Base-by-base conservation (phyloP, 2,797 vertebrate genomes). In the Sebastes elongatus region DNA sequence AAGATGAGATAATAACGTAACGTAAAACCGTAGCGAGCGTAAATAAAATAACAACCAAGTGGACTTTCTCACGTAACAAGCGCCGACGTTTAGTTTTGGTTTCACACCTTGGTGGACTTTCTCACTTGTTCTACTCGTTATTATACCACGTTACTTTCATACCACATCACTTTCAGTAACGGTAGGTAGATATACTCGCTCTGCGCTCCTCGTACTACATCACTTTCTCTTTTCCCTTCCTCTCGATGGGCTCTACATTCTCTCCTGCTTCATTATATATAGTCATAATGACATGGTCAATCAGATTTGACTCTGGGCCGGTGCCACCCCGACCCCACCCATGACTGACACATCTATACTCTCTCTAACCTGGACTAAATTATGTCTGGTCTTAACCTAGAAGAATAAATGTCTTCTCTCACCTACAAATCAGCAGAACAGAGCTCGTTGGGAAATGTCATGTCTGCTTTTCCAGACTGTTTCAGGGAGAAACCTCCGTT, bases 371-470 rank as follows among this genome's bases (percentile, higher is more conserved):
- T 55, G 7, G 42, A 25, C 20, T 32, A 64, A 61, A 60, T 56
- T 2, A 33, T 53, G 25, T 32, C 20, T 59, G 28, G 20, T 78
- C 11, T 71, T 59, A 59, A 25, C 23, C 16, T 23, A 23, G 16
- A 62, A 42, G 33, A 67, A 63, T 65, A 30, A 63, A 63, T 65
- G 23, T 64, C 23, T 52, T 10, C 11, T 56, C 28, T 38, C 35
- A 46, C 53, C 22, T 62, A 46, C 28, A 77, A 53, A 71, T 59
- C 64, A 75, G 38, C 30, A 28, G 5, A 63, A 28, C 46, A 33
- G 55, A 52, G 6, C 16, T 72, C 57, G 33, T 7, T 22, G 69
- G 38, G 32, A 82, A 82, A 74, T 71, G 23, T 62, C 73, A 74
- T 14, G 42, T 64, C 55, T 78, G 49, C 66, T 71, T 81, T 59